Evolutionary conservation across 2,888 invertebrate species (phyloP), one percentile per base, ranked within the genome.

Genomic region (Tupiocoris notatus): DNA sequence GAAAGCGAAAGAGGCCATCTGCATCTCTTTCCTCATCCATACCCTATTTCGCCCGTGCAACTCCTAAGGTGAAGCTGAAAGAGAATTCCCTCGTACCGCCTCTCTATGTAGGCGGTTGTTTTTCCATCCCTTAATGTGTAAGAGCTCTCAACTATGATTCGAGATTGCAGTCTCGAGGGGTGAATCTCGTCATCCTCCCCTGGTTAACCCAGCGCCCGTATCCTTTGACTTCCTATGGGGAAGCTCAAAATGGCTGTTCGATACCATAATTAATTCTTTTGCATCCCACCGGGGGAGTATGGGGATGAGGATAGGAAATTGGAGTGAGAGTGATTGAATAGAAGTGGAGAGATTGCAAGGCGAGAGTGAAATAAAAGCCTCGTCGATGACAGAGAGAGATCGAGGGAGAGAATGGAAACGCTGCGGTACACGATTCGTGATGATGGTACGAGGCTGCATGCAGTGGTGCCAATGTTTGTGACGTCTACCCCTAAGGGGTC

Each of bases 61-160:
- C 18, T 6, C 59, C 18, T n/a, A n/a, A 59, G 59, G 59, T 59
- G n/a, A 18, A 59, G 59, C 17, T 59, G 59, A 18, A 59, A 9
- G n/a, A 59, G 17, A 59, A 59, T 18, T 54, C 59, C n/a, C 59
- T 18, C 59, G 7, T 18, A 3, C 59, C 59, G 7, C 59, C 59
- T n/a, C n/a, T n/a, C n/a, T n/a, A 23, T 57, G 61, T 22, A 59
- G 70, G 70, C 59, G 70, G 70, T 70, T 59, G 70, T 25, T 25
- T n/a, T 25, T 70, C 58, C 70, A 59, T 70, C 70, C 70, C 70
- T 39, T 70, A 70, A 70, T 70, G 70, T 70, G 70, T 70, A 70
- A 70, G 70, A 58, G 70, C 58, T 70, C 70, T 70, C 70, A 70
- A 70, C 70, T 59, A 58, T 12, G 39, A 39, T 70, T 70, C 18